Base-by-base conservation (phyloP, 2,113 vertebrate genomes). In the Mus spicilegus region DNA sequence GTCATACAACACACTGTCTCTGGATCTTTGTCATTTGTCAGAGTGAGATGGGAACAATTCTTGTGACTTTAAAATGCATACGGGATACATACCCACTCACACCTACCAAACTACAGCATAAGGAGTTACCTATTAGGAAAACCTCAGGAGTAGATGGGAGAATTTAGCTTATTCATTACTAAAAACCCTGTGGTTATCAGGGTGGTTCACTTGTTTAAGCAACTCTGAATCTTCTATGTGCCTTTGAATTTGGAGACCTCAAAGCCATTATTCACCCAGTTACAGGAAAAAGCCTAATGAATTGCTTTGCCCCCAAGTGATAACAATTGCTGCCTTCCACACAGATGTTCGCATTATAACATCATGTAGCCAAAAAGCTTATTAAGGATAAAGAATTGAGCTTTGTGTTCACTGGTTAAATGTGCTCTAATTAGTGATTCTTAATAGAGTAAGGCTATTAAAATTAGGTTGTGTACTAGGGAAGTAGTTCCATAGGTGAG, bases 281-380 rank as follows among this genome's bases (percentile, higher is more conserved):
- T 42, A 26, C 5, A 51, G 77, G 20, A 91, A 90, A 93, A 24
- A 4, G 24, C 17, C 26, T 89, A 22, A 87, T 14, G 58, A 69
- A 8, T 33, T 14, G 16, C 69, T 92, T 91, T 8, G 58, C 26
- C 36, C 39, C 63, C 33, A 81, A 8, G 28, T 58, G n/a, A 46
- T 28, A 28, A 80, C 10, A 63, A 69, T 6, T 14, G 5, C 51
- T 69, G 58, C 28, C 11, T 78, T 28, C 63, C 17, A 51, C 36
- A 61, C 49, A 85, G 54, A 61, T 33, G 0, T 91, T 56, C 63
- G 75, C 46, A 69, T 77, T 72, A n/a, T 4, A 92, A 87, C 75
- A 85, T 76, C 56, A 67, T 93, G 91, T 75, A 75, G 78, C 84
- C 81, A 69, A n/a, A 95, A 88, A 73, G 51, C 7, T 20, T 90